Evolutionary conservation across 2,113 vertebrate species (phyloP).

Genomic region (Gnathonemus longibarbis): DNA sequence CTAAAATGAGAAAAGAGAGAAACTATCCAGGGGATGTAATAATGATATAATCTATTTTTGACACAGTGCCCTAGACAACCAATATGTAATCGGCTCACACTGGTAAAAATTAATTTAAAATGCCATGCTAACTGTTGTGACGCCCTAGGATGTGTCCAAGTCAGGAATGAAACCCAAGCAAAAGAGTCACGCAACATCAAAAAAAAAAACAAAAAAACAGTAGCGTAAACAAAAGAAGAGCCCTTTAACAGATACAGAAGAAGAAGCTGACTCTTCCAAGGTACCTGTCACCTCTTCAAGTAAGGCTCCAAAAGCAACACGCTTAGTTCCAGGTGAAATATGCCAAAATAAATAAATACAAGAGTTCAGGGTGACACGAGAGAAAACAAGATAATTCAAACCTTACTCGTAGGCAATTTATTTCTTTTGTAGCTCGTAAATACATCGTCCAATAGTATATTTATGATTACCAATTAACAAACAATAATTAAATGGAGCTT

Average conservation of each 20-base stretch:
- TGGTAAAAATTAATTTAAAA: background rate
- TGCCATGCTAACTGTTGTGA: background rate
- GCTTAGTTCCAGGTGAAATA: background rate
- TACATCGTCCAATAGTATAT: background rate
- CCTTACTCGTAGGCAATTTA: background rate
- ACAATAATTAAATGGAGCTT: background rate
- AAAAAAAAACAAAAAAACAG: background rate
- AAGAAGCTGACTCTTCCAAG: background rate
- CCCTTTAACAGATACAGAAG: background rate
- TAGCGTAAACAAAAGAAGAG: background rate
- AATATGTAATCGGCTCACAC: background rate
- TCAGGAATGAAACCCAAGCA: background rate
- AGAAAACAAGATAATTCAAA: background rate
- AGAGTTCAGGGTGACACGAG: background rate
- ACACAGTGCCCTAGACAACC: background rate
- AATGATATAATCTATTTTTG: background rate
- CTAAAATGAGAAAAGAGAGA: slow-evolving; percentile 13
- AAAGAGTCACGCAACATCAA: background rate
- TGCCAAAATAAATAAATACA: background rate
- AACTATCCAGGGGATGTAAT: slow-evolving; percentile 8
- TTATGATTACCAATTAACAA: background rate
- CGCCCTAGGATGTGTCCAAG: background rate
- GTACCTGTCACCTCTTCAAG: background rate
- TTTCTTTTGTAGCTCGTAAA: background rate
- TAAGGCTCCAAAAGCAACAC: background rate